phyloP scores from a whole-genome alignment of 2,113 vertebrate genomes.

The Mola mola region DNA sequence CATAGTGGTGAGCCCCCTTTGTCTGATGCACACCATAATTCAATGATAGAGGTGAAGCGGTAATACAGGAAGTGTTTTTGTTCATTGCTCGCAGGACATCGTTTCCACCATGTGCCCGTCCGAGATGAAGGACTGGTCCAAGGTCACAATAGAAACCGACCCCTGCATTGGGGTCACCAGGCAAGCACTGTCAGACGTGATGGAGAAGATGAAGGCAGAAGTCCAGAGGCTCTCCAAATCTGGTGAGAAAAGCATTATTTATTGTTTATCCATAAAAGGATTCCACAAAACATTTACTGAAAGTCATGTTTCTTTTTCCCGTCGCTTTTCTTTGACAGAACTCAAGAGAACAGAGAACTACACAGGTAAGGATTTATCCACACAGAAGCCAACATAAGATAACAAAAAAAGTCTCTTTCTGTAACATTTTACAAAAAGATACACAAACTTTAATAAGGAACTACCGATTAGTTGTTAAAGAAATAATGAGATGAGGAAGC shows the following conservation, averaged over 20 bases:
- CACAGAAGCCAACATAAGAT: no score
- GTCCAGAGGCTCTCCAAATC: slow-evolving; percentile 77
- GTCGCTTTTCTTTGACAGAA: slow-evolving; percentile 60
- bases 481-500: no score
- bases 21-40: background rate
- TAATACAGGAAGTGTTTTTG: background rate
- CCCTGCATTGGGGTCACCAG: slow-evolving; percentile 79
- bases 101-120: slow-evolving; percentile 12
- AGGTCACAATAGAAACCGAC: slow-evolving; percentile 75
- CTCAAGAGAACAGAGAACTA: slow-evolving; percentile 77
- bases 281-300: background rate
- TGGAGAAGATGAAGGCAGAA: slow-evolving; percentile 71
- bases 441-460: no score
- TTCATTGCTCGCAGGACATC: slow-evolving; percentile 50
- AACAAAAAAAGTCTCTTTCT: no score
- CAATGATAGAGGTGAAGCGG: no score
- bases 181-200: slow-evolving; percentile 69
- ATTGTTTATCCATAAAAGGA: background rate
- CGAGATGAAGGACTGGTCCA: slow-evolving; percentile 80
- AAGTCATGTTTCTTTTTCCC: background rate
- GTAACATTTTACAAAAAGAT: no score
- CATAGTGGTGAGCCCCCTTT: slow-evolving; percentile 46
- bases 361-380: slow-evolving; percentile 69
- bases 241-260: slow-evolving; percentile 55
- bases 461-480: no score